Evolutionary conservation across 1,140 invertebrate species (phyloP).

Genomic region (Kradibia gibbosae): DNA sequence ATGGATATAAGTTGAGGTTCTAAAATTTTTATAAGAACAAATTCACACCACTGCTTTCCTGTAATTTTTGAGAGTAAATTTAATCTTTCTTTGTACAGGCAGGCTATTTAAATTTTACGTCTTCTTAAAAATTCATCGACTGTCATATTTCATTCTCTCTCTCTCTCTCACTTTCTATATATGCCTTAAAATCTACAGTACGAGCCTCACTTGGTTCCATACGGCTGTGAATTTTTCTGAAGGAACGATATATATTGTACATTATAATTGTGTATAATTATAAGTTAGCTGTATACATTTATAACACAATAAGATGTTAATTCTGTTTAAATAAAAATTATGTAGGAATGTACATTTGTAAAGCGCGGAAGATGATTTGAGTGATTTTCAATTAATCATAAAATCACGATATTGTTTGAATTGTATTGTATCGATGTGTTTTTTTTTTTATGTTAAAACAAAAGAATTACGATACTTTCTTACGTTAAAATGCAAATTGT

Average conservation of each 20-base stretch:
- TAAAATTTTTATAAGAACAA: conserved; percentile 24
- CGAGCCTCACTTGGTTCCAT: conserved; percentile 59
- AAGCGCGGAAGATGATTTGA: conserved; percentile 10
- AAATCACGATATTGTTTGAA: conserved; percentile 29
- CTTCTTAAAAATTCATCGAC: conserved; percentile 2
- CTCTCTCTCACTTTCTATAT: background rate
- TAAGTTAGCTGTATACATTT: conserved; percentile 40
- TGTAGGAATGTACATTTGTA: conserved; percentile 35
- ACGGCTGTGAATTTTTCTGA: conserved; percentile 70
- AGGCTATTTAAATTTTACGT: background rate
- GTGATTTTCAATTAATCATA: conserved; percentile 27
- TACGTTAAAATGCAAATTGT: conserved; percentile 27
- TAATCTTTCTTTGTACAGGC: conserved; percentile 3
- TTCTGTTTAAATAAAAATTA: conserved; percentile 27
- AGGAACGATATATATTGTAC: conserved; percentile 63
- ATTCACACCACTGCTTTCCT: background rate
- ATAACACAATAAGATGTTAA: conserved; percentile 25
- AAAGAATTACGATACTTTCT: conserved; percentile 10
- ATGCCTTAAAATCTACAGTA: conserved; percentile 11
- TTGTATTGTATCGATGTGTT: conserved; percentile 32
- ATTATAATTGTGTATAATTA: conserved; percentile 58
- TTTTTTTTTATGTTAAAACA: background rate
- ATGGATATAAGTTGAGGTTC: conserved; percentile 47
- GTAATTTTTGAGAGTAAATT: background rate
- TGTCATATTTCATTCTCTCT: background rate